Evolutionary conservation across 2,888 invertebrate species (phyloP), one percentile per base, ranked within the genome.

Genomic region (Agrotis exclamationis): DNA sequence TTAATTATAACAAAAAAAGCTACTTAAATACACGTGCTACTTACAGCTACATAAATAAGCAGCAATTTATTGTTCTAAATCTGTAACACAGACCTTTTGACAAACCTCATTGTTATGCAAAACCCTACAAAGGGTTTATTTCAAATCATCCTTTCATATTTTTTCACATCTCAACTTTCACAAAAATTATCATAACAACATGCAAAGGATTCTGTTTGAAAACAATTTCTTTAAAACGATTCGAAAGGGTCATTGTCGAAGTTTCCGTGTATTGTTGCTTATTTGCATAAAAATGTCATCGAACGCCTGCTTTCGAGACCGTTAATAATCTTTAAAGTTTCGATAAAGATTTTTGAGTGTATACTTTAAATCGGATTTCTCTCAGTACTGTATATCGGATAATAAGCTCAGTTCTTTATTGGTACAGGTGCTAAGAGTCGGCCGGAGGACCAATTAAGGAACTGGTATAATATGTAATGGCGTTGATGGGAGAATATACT

Each of bases 141-240:
- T 68, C 63, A 72, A 64, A 62, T 73, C 18, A 65, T 63, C 60
- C 65, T 78, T 78, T 76, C 58, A 59, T 48, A 79, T 39, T 82
- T 78, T 82, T 84, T 74, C 58, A 58, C 13, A 51, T 53, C 56
- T 11, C 65, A 88, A 90, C 94, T 94, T 93, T 94, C 93, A 90
- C 92, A 85, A 89, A 39, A 87, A 93, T 95, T 94, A 93, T 74
- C 93, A 95, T 94, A 91, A 94, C 91, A 94, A 93, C 77, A 65
- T 63, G 28, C 51, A 63, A 67, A 68, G 74, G 79, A 80, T 80
- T 78, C 81, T 87, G 88, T 91, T 87, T 89, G 85, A 81, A 91
- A 93, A 93, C 91, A 92, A 86, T 87, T 83, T 84, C 87, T 91
- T 92, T 90, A 80, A 83, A 85, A 82, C 84, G 88, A 90, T 87